Conservation (phyloP, 2,888 invertebrate genomes). For the Chalcis sispes region DNA sequence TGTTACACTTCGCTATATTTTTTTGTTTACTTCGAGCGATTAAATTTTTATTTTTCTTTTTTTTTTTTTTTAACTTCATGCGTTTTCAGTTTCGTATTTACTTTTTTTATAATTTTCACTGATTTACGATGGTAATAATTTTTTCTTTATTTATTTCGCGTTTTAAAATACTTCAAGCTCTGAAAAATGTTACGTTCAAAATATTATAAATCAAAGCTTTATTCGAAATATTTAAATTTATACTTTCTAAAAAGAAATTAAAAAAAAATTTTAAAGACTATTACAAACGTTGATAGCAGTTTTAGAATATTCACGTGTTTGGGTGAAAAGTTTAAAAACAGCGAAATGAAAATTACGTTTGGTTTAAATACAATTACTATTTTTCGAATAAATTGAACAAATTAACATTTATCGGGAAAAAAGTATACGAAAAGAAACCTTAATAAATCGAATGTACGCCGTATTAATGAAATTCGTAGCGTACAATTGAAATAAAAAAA, state of each 20-base stretch:
- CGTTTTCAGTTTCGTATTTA: neutral
- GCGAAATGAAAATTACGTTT: too few relatives aligned
- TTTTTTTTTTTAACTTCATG: neutral
- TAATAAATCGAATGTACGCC: neutral
- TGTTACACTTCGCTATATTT: neutral
- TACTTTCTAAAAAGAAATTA: too few relatives aligned
- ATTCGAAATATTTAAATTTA: neutral
- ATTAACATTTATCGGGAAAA: neutral
- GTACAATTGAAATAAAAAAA: slow-evolving; percentile 42
- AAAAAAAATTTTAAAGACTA: too few relatives aligned
- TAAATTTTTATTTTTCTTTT: neutral
- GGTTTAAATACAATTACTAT: too few relatives aligned
- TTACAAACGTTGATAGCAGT: too few relatives aligned
- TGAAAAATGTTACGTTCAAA: too few relatives aligned
- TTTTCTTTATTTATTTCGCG: neutral
- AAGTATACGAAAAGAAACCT: neutral
- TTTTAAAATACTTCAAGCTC: too few relatives aligned
- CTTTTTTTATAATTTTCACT: neutral
- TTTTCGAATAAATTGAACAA: neutral
- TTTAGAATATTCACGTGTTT: too few relatives aligned
- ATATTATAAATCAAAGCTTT: neutral
- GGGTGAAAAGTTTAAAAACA: too few relatives aligned
- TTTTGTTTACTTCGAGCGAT: neutral
- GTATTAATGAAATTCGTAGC: slow-evolving; percentile 30
- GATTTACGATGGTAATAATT: neutral